Evolutionary conservation across 2,888 invertebrate genomes (phyloP).

Genomic region (Phymatocera aterrima): DNA sequence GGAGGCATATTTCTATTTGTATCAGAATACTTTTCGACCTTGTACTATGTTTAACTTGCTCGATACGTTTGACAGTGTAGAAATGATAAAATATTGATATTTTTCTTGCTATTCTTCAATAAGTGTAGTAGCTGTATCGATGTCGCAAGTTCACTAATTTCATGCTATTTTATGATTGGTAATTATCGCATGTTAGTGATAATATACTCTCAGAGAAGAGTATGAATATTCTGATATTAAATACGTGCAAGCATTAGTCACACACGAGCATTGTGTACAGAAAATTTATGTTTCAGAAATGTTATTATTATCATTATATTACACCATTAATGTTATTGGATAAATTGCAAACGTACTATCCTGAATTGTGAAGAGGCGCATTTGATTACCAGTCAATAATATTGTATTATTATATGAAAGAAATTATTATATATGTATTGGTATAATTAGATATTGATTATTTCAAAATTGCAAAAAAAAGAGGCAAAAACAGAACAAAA

Average conservation of each 20-base stretch:
- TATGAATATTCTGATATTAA: slow-evolving; percentile 1
- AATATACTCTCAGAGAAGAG: too few species aligned
- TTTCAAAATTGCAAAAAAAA: slow-evolving; percentile 34
- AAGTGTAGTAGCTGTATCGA: neutral
- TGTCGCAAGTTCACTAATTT: slow-evolving; percentile 6
- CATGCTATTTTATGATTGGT: slow-evolving; percentile 4
- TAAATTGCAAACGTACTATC: neutral
- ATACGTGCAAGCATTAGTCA: slow-evolving; percentile 16
- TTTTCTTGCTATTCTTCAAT: neutral
- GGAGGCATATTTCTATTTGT: too few species aligned
- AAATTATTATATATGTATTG: slow-evolving; percentile 31
- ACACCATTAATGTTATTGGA: neutral
- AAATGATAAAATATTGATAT: neutral
- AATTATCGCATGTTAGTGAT: slow-evolving; percentile 17
- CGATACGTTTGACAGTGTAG: neutral
- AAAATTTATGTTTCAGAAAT: neutral
- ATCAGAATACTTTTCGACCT: neutral
- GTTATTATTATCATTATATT: neutral
- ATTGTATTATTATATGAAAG: neutral
- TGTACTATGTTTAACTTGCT: neutral
- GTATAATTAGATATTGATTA: neutral
- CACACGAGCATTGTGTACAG: neutral
- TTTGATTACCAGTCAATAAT: neutral
- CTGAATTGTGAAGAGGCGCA: neutral
- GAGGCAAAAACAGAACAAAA: too few species aligned